Evolutionary conservation across 1,140 invertebrate genomes (phyloP).

Genomic region (Hyposmocoma kahamanoa): DNA sequence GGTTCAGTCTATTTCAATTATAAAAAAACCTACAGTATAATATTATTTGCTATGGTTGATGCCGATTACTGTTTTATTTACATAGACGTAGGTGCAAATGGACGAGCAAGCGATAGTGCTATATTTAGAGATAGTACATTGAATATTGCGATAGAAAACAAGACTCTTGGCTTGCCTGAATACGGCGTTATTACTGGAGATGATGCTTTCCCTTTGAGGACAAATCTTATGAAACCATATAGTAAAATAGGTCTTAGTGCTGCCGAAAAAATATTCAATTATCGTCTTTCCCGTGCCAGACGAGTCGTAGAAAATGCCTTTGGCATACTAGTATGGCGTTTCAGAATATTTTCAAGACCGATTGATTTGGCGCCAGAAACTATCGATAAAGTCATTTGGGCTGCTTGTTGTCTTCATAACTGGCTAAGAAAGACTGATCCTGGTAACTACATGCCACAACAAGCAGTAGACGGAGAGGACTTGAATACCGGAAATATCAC

Average conservation of each 20-base stretch:
- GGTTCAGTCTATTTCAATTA: not conserved
- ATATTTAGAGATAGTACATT: not conserved
- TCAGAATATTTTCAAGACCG: not conserved
- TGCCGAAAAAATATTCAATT: not conserved
- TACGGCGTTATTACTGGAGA: not conserved
- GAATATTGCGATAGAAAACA: not conserved
- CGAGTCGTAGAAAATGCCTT: not conserved
- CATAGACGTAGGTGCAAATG: slow-evolving; percentile 5
- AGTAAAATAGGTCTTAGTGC: not conserved
- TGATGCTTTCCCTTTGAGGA: not conserved
- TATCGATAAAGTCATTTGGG: not conserved
- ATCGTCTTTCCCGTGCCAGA: not conserved
- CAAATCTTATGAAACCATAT: not conserved
- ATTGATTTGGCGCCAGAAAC: not conserved
- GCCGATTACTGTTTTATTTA: slow-evolving; percentile 13
- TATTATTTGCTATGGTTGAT: slow-evolving; percentile 11
- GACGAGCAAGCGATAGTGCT: not conserved
- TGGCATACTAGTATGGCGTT: not conserved
- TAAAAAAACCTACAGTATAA: slow-evolving; percentile 8
- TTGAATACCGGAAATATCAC: not conserved
- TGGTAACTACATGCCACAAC: not conserved
- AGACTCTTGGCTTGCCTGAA: not conserved
- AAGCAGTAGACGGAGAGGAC: not conserved
- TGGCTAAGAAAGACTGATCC: not conserved
- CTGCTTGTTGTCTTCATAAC: not conserved